phyloP scores from a whole-genome alignment of 2,113 vertebrate genomes.

The Eubucco bourcierii region DNA sequence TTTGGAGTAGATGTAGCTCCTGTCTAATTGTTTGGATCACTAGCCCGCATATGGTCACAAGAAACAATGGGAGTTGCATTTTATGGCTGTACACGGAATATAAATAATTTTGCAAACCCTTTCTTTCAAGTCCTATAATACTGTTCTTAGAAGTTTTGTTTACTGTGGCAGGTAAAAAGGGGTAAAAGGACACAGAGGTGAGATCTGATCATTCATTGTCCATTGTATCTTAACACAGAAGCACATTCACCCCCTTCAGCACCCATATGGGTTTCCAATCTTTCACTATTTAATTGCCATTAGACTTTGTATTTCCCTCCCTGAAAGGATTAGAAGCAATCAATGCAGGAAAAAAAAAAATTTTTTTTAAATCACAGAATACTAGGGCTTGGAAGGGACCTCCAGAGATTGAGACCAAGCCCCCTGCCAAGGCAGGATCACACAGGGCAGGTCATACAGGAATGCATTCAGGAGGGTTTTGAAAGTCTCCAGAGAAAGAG shows the following conservation, averaged over 20 bases:
- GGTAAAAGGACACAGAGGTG: neutral
- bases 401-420: no score
- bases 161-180: neutral
- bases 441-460: no score
- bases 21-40: neutral
- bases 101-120: neutral
- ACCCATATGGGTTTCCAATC: neutral
- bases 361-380: no score
- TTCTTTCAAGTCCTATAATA: neutral
- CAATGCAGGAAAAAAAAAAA: neutral
- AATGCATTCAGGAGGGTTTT: no score
- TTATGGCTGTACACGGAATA: neutral
- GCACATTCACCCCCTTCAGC: neutral
- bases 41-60: neutral
- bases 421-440: no score
- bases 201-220: neutral
- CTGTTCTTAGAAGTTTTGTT: neutral
- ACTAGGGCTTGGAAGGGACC: no score
- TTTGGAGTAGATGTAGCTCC: neutral
- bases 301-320: fast-evolving
- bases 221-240: neutral
- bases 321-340: neutral
- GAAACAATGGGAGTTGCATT: neutral
- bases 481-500: no score
- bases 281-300: neutral